Evolutionary conservation across 2,888 invertebrate species (phyloP).

Genomic region (Caenorhabditis afra): DNA sequence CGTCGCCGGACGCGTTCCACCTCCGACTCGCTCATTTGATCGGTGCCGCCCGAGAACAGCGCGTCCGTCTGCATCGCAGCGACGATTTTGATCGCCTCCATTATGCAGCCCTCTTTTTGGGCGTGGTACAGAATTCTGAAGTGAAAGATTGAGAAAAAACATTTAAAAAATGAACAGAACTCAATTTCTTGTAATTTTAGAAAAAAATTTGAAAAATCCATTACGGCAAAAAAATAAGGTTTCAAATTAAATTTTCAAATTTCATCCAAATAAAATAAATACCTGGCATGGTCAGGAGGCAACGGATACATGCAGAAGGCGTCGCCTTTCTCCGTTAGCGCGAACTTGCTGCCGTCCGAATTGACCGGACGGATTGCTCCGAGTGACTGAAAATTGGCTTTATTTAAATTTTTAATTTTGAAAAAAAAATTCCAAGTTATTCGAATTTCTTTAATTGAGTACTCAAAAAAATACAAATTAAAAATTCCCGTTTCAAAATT

Average conservation of each 20-base stretch:
- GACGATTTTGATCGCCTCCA: constrained; percentile 88
- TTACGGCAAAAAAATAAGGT: not conserved
- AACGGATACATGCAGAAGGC: constrained; percentile 62
- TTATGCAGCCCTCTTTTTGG: constrained; percentile 75
- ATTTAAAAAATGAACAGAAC: too few relatives aligned
- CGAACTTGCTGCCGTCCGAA: constrained; percentile 34
- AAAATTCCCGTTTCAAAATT: too few relatives aligned
- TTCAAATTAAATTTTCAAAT: not conserved
- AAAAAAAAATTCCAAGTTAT: too few relatives aligned
- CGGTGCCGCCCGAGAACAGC: constrained; percentile 83
- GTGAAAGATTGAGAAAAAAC: too few relatives aligned
- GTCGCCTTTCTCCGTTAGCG: constrained; percentile 61
- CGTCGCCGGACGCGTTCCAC: constrained; percentile 79
- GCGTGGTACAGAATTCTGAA: constrained; percentile 67
- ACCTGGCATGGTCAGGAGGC: constrained; percentile 65
- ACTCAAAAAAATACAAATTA: too few relatives aligned
- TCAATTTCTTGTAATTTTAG: not conserved
- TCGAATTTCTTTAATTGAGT: too few relatives aligned
- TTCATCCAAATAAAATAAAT: not conserved
- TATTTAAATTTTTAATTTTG: not conserved
- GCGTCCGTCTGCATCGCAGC: constrained; percentile 92
- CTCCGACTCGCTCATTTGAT: constrained; percentile 50
- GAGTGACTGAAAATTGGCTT: constrained; percentile 54
- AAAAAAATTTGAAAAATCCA: not conserved
- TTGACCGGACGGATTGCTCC: constrained; percentile 54